Conservation (phyloP, 2,888 invertebrate genomes). For the Torymus texanus region DNA sequence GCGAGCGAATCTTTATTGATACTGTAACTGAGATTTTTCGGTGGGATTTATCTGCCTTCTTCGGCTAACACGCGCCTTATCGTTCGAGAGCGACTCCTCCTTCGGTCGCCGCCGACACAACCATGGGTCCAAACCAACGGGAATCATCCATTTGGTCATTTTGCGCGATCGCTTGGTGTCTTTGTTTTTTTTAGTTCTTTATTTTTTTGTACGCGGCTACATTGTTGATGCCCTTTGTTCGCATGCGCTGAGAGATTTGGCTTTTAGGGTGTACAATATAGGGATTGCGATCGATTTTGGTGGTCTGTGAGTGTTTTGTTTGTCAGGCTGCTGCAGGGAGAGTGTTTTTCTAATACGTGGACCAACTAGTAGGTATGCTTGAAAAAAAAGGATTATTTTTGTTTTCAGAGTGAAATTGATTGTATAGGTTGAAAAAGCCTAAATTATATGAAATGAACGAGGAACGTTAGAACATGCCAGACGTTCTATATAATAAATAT, state of each 20-base stretch:
- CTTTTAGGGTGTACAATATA: constrained; percentile 12
- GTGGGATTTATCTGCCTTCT: constrained; percentile 58
- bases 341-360: no score
- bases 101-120: not conserved
- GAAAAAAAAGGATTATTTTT: no score
- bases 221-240: constrained; percentile 23
- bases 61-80: constrained; percentile 58
- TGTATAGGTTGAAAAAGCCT: no score
- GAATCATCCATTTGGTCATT: constrained; percentile 32
- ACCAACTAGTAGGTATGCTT: no score
- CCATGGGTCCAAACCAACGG: no score
- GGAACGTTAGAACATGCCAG: no score
- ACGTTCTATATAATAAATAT: no score
- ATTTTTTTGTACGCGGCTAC: not conserved
- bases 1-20: constrained; percentile 62
- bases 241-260: not conserved
- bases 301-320: not conserved
- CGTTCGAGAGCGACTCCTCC: constrained; percentile 24
- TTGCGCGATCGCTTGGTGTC: not conserved
- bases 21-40: constrained; percentile 63
- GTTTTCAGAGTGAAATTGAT: no score
- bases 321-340: not conserved
- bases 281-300: constrained; percentile 17
- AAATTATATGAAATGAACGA: no score
- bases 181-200: not conserved